A percentile compares a stretch with the other conserved stretches of the same genome.
Evolutionary conservation across 2,113 vertebrate species (phyloP).

Genomic region (Pseudopodoces humilis): DNA sequence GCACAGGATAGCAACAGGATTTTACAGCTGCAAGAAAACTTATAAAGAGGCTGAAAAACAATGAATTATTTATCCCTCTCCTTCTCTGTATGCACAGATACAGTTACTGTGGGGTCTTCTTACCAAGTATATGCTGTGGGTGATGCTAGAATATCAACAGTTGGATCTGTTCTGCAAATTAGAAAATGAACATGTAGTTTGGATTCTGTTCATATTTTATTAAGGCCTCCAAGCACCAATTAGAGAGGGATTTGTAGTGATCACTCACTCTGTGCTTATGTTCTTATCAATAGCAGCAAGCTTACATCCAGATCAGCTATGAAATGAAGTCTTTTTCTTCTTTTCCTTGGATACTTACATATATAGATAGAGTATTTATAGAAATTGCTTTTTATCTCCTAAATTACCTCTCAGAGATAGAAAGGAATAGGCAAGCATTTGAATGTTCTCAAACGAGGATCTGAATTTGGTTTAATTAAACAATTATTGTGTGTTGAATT

Average conservation of each 20-base stretch:
- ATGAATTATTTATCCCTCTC: neutral
- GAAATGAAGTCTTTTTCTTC: constrained; percentile 31
- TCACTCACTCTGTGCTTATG: constrained; percentile 21
- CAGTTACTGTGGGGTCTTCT: neutral
- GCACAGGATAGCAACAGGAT: neutral
- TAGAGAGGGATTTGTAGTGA: constrained; percentile 39
- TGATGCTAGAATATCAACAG: neutral
- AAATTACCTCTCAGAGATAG: constrained; percentile 44
- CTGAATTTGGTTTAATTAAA: constrained; percentile 62
- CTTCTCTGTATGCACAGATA: neutral
- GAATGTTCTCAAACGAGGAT: constrained; percentile 24
- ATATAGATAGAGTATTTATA: constrained; percentile 32
- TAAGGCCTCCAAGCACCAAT: constrained; percentile 15
- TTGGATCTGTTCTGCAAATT: neutral
- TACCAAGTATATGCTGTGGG: neutral
- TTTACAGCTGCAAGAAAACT: neutral
- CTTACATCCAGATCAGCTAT: constrained; percentile 49
- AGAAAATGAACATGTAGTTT: neutral
- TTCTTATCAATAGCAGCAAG: constrained; percentile 48
- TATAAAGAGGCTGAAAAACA: neutral
- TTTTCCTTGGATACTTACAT: neutral
- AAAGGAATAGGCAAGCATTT: constrained; percentile 29
- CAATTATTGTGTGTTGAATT: constrained; percentile 21
- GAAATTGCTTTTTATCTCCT: constrained; percentile 43
- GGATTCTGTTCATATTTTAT: constrained; percentile 4